These are phyloP conservation scores for Dipus sagitta DNA, from an alignment of 2,797 vertebrate genomes.

Conservation along the genomic window DNA sequence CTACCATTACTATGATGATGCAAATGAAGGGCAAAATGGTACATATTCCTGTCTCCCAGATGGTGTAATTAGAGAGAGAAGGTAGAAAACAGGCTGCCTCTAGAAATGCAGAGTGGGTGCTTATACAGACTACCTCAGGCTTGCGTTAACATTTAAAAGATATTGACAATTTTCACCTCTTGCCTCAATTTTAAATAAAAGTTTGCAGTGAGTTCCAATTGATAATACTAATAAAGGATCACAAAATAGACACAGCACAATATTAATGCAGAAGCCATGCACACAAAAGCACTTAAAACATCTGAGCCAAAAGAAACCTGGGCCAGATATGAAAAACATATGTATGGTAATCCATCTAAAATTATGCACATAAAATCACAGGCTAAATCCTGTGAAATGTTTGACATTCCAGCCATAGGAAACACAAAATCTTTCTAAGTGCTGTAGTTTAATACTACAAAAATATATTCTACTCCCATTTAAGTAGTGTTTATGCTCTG, in stretches of 20 bases:
- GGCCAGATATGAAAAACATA: constrained; percentile 68
- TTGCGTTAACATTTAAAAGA: constrained; percentile 81
- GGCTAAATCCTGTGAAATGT: constrained; percentile 75
- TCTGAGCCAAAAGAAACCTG: constrained; percentile 72
- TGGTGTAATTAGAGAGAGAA: constrained; percentile 82
- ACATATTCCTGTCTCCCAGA: constrained; percentile 79
- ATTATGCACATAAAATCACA: constrained; percentile 82
- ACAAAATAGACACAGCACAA: constrained; percentile 74
- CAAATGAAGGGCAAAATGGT: constrained; percentile 84
- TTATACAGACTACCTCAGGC: constrained; percentile 77
- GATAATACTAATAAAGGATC: constrained; percentile 82
- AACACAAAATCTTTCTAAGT: constrained; percentile 66
- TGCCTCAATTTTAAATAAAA: constrained; percentile 75
- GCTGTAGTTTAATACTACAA: constrained; percentile 65
- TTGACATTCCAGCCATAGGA: constrained; percentile 77
- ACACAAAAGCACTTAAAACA: constrained; percentile 75
- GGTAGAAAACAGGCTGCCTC: constrained; percentile 75
- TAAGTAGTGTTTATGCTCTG: constrained; percentile 62
- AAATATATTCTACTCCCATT: constrained; percentile 54
- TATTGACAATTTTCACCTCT: constrained; percentile 71
- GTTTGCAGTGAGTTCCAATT: constrained; percentile 76
- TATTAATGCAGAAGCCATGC: constrained; percentile 72
- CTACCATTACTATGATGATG: constrained; percentile 80
- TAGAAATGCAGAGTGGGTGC: constrained; percentile 70
- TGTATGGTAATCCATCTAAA: constrained; percentile 77